Evolutionary conservation across 2,113 vertebrate species (phyloP).

Genomic region (Tursiops truncatus): DNA sequence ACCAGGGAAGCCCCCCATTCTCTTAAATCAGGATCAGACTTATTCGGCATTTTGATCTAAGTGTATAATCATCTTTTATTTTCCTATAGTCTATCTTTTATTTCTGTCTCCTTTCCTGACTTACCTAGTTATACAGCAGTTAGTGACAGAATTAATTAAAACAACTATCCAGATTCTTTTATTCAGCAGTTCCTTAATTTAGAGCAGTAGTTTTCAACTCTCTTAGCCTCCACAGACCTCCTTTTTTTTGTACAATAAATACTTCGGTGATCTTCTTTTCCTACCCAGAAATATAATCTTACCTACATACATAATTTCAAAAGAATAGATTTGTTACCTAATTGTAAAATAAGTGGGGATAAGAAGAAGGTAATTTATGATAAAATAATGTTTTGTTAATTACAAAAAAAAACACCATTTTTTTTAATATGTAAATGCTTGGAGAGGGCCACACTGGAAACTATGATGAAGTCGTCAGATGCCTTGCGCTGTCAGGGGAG

Average conservation of each 20-base stretch:
- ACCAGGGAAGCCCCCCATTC: background rate
- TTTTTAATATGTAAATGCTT: too few species aligned
- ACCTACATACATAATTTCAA: background rate
- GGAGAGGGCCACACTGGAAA: background rate
- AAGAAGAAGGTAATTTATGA: background rate
- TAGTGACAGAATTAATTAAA: background rate
- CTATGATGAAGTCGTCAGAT: fast-evolving
- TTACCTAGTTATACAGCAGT: background rate
- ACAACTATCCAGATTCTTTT: background rate
- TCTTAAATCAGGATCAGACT: background rate
- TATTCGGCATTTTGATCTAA: background rate
- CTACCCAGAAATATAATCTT: background rate
- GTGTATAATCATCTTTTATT: background rate
- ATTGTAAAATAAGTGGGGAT: background rate
- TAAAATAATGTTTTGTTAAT: background rate
- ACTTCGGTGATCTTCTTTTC: background rate
- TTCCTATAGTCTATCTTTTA: background rate
- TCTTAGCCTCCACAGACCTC: background rate
- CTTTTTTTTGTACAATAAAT: background rate
- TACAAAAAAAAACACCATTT: too few species aligned
- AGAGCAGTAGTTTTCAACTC: background rate
- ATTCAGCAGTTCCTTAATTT: background rate
- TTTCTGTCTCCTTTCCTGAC: background rate
- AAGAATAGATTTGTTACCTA: background rate
- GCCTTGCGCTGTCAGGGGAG: fast-evolving